Evolutionary conservation across 2,113 vertebrate genomes (phyloP), one percentile per base, ranked within the genome.

Genomic region (Varanus komodoensis): DNA sequence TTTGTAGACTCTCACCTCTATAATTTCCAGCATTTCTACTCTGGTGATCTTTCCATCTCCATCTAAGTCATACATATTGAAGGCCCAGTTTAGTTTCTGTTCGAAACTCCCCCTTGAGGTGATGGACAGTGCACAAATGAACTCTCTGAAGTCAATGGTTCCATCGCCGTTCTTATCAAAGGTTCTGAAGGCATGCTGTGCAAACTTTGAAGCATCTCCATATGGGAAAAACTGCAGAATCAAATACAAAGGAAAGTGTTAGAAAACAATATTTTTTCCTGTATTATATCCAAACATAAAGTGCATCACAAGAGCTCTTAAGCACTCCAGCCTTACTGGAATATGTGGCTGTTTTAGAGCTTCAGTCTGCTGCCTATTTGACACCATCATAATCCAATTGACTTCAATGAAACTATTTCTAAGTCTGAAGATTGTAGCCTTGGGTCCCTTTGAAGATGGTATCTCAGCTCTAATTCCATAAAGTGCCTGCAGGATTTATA

Each of bases 21-120:
- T 99, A 94, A 99, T 99, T 97, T 99, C 99, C 97, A 99, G 97
- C 99, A 99, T 99, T 96, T 99, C 99, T 96, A 99, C 98, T 86
- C 99, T 96, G 91, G 99, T 99, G 96, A 99, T 99, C 97, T 99
- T 99, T 96, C 99, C 99, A 1, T 99, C 99, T 6, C 99, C 99
- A 17, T 99, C 99, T 96, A 99, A 96, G 96, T 99, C 99, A 0
- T 99, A 99, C 99, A 99, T 99, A 96, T 99, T 99, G 97, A 99
- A 99, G 93, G 99, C 99, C 99, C 99, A 99, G 96, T 99, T 99
- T 87, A 99, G 98, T 95, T 99, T 99, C 97, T 99, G 99, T 97
- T 99, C 99, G 52, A 99, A 99, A 94, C 98, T 99, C 92, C 99
- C 99, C 85, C 99, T 96, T 61, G 99, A 99, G 90, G 99, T 99